Percentiles rank a stretch among this genome's conserved stretches.
phyloP scores from a whole-genome alignment of 2,113 vertebrate species.

The Plotosus lineatus region DNA sequence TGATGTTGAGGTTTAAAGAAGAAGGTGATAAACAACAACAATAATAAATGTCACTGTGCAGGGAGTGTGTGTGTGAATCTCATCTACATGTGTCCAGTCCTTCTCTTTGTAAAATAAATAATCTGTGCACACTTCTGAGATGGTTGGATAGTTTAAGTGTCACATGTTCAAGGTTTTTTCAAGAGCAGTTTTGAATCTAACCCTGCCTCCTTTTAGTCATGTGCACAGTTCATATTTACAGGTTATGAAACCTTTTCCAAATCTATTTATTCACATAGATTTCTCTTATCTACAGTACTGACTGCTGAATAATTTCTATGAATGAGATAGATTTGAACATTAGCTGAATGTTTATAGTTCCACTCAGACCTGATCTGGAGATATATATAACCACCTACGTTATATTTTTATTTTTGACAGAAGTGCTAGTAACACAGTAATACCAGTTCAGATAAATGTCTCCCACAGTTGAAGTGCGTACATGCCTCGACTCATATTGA shows the following conservation, averaged over 20 bases:
- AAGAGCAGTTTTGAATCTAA: not conserved
- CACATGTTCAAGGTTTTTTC: not conserved
- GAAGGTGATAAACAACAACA: not conserved
- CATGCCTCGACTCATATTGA: conserved; percentile 45
- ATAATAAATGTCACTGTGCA: not conserved
- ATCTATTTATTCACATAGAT: conserved; percentile 14
- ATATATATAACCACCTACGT: not conserved
- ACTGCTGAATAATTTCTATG: not conserved
- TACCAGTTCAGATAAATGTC: not conserved
- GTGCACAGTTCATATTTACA: not conserved
- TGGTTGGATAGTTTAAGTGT: not conserved
- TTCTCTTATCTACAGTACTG: not conserved
- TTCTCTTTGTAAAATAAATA: not conserved
- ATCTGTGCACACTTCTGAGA: not conserved
- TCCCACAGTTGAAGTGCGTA: conserved; percentile 15
- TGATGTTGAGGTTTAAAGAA: not conserved
- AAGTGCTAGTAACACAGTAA: not conserved
- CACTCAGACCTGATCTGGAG: not conserved
- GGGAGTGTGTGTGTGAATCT: not conserved
- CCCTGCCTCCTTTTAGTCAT: not conserved
- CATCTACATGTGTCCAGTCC: not conserved
- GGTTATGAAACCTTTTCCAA: not conserved
- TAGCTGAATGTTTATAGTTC: not conserved
- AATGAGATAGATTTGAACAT: not conserved
- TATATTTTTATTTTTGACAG: conserved; percentile 11